Conservation (phyloP, 1,140 invertebrate genomes). For the Limonius californicus region DNA sequence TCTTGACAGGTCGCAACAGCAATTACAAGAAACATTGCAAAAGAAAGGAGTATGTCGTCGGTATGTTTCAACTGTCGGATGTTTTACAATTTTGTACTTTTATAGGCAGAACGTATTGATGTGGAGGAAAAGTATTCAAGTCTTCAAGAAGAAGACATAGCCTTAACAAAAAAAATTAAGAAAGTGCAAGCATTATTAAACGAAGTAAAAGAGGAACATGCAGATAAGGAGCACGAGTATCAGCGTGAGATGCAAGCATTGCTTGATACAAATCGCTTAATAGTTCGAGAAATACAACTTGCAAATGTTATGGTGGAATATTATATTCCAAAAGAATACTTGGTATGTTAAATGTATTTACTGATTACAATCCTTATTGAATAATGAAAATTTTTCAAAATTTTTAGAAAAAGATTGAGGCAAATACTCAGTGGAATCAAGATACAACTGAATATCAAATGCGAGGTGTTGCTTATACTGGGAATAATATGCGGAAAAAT, state of each 20-base stretch:
- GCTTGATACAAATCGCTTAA: constrained; percentile 84
- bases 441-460: constrained; percentile 98
- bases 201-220: constrained; percentile 80
- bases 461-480: constrained; percentile 96
- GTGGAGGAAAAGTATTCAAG: constrained; percentile 95
- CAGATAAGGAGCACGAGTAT: constrained; percentile 89
- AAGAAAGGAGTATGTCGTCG: constrained; percentile 76
- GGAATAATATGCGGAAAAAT: constrained; percentile 93
- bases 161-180: constrained; percentile 90
- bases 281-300: constrained; percentile 86
- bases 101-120: constrained; percentile 82
- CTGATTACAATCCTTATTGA: constrained; percentile 13
- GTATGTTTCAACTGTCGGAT: background rate
- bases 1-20: constrained; percentile 75
- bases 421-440: constrained; percentile 95
- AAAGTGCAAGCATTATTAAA: constrained; percentile 79
- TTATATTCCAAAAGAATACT: constrained; percentile 91
- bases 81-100: background rate
- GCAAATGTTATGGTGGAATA: constrained; percentile 81
- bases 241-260: constrained; percentile 95
- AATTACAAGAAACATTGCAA: constrained; percentile 74
- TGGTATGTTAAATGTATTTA: too few species aligned
- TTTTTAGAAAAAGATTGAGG: constrained; percentile 79
- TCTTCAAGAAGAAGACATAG: constrained; percentile 89
- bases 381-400: background rate